Percentiles rank a stretch among this genome's conserved stretches.
Conservation (phyloP, 2,113 vertebrate species). For the Macquaria ambigua region DNA sequence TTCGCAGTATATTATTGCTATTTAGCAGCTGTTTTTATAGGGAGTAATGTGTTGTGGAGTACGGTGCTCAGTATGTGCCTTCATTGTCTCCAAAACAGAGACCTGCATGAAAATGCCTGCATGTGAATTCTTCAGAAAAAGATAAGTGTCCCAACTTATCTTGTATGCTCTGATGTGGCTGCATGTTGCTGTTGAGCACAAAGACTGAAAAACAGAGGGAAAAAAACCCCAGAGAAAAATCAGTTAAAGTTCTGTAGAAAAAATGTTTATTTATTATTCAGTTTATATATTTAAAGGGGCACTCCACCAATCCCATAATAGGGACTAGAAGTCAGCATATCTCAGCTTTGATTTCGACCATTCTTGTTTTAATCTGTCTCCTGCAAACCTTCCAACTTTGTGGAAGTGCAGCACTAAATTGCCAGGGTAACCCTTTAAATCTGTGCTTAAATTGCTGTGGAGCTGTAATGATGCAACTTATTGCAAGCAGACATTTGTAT, state of each 20-base stretch:
- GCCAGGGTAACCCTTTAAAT: not conserved
- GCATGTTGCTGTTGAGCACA: no score
- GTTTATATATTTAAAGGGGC: no score
- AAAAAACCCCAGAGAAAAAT: no score
- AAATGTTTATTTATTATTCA: no score
- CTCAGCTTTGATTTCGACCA: not conserved
- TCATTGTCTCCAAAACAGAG: not conserved
- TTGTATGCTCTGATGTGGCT: no score
- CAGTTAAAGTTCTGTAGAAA: no score
- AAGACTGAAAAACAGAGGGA: no score
- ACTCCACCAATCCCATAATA: no score
- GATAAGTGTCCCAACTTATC: no score
- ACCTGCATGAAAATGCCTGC: no score
- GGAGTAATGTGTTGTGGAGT: not conserved
- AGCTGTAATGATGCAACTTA: slow-evolving; percentile 37
- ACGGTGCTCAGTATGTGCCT: not conserved
- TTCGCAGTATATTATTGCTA: no score
- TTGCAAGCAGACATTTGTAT: slow-evolving; percentile 39
- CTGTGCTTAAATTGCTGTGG: not conserved
- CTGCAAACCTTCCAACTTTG: not conserved
- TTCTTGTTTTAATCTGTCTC: not conserved
- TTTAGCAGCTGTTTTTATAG: not conserved
- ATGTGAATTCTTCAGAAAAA: no score
- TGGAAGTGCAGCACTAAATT: not conserved
- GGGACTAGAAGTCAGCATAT: not conserved